Conservation (phyloP, 2,888 invertebrate genomes). For the Parthenolecanium corni region DNA sequence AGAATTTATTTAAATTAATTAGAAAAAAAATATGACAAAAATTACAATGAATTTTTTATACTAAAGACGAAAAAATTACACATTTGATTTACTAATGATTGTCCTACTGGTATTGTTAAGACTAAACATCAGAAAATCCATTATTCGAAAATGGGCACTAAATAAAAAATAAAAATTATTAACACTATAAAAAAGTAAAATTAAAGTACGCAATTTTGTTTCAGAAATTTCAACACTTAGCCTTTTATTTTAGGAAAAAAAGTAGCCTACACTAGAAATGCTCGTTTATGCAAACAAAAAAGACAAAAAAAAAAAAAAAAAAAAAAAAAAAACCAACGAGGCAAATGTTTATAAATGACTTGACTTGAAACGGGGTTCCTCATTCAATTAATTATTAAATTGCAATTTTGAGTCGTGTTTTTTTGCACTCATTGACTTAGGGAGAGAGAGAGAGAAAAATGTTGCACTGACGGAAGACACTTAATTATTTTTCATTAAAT, state of each 20-base stretch:
- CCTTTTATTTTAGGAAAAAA: too few species aligned
- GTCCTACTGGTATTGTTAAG: constrained; percentile 20
- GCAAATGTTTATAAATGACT: too few species aligned
- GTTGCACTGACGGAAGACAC: too few species aligned
- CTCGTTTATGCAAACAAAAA: too few species aligned
- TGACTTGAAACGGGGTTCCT: too few species aligned
- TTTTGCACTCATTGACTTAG: too few species aligned
- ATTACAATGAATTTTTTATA: constrained; percentile 6
- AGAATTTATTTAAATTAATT: constrained; percentile 8
- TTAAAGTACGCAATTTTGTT: background rate
- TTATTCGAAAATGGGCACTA: background rate
- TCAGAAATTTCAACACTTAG: background rate
- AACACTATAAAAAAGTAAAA: background rate
- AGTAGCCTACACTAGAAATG: too few species aligned
- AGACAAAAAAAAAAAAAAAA: background rate
- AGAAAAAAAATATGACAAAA: constrained; percentile 5
- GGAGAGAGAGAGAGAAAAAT: too few species aligned
- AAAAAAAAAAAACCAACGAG: background rate
- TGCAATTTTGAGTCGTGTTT: too few species aligned
- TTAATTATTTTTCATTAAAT: too few species aligned
- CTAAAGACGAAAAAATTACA: constrained; percentile 1
- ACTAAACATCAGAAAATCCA: background rate
- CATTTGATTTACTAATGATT: constrained; percentile 24
- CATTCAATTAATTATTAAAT: too few species aligned
- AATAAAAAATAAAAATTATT: background rate